Conservation (phyloP, 2,888 invertebrate species). For the Melipona bicolor region DNA sequence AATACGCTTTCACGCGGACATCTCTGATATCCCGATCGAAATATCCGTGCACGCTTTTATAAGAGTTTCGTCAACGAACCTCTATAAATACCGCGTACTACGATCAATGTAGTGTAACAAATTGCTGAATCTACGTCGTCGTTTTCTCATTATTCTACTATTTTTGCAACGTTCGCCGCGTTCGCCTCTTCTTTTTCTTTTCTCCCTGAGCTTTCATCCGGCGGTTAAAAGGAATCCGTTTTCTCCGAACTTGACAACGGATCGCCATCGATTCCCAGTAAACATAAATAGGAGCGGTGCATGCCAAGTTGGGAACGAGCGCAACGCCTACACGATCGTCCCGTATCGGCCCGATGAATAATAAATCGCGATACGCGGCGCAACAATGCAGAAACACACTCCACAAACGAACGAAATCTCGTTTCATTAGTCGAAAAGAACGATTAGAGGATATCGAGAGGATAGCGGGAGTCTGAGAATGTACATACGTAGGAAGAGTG, state of each 20-base stretch:
- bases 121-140: neutral
- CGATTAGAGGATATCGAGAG: neutral
- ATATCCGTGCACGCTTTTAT: neutral
- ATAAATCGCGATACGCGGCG: conserved; percentile 7
- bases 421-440: neutral
- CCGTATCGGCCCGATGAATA: conserved; percentile 4
- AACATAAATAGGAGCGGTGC: conserved; percentile 47
- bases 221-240: neutral
- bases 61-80: neutral
- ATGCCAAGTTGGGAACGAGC: conserved; percentile 14
- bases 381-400: neutral
- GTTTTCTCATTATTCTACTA: neutral
- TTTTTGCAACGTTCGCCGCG: neutral
- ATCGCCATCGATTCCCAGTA: conserved; percentile 29
- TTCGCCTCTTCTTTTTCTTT: neutral
- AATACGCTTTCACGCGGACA: no score
- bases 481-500: neutral
- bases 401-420: neutral
- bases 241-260: conserved; percentile 7
- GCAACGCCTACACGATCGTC: conserved; percentile 10
- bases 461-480: neutral
- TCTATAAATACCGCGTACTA: neutral
- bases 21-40: neutral
- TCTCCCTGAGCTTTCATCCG: neutral
- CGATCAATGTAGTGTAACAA: neutral